These are phyloP conservation scores for Ptychadena robeensis DNA, from an alignment of 2,797 vertebrate species.

Conservation along the genomic window DNA sequence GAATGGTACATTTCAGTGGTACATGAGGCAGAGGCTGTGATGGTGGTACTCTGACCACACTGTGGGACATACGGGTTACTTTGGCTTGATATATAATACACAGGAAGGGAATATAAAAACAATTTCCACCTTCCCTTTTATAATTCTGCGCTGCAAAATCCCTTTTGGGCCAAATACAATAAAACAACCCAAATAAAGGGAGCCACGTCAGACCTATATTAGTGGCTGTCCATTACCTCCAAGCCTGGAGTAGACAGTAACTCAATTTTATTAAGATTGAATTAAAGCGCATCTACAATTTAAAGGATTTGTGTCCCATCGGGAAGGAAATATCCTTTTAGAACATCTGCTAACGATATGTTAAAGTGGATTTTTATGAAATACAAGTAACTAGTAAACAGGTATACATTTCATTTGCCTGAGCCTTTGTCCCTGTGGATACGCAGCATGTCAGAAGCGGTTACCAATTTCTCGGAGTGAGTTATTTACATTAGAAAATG, in stretches of 20 bases:
- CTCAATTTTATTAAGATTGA: constrained; percentile 44
- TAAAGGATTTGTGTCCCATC: constrained; percentile 10
- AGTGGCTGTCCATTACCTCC: constrained; percentile 18
- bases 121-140: constrained; percentile 3
- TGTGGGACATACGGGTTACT: too few species aligned
- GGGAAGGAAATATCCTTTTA: constrained; percentile 11
- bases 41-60: too few species aligned
- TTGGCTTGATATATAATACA: too few species aligned
- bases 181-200: constrained; percentile 31
- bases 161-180: constrained; percentile 32
- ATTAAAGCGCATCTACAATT: constrained; percentile 19
- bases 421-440: not conserved
- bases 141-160: constrained; percentile 33
- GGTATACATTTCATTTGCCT: constrained; percentile 26
- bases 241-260: constrained; percentile 14
- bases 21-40: not conserved
- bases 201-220: constrained; percentile 1
- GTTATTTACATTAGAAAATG: constrained; percentile 22
- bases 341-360: constrained; percentile 30
- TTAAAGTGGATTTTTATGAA: constrained; percentile 43
- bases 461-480: constrained; percentile 5
- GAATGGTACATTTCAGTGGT: not conserved
- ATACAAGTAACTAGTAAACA: constrained; percentile 30
- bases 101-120: too few species aligned
- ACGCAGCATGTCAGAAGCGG: not conserved